These are phyloP conservation scores for Vidua chalybeata DNA, from an alignment of 2,113 vertebrate genomes.

Conservation along the genomic window DNA sequence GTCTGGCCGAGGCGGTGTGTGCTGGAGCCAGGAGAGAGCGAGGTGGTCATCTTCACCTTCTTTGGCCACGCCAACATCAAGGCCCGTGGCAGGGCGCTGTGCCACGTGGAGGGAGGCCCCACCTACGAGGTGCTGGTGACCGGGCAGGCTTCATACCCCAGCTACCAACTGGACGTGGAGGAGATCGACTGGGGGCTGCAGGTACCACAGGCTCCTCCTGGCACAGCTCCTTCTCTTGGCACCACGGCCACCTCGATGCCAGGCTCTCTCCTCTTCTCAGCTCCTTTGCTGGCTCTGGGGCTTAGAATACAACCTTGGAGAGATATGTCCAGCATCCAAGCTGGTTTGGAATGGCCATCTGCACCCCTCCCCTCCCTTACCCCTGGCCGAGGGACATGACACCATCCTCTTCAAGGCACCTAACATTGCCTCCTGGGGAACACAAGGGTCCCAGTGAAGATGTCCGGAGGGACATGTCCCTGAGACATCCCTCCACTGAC, in stretches of 20 bases:
- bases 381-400: neutral
- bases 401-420: neutral
- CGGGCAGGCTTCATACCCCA: too few species aligned
- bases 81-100: too few species aligned
- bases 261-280: neutral
- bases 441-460: neutral
- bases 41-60: too few species aligned
- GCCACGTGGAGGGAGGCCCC: too few species aligned
- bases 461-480: neutral
- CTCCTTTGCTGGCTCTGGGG: neutral
- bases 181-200: too few species aligned
- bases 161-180: too few species aligned
- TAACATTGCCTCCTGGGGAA: neutral
- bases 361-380: neutral
- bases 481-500: neutral
- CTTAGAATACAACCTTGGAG: too few species aligned
- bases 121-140: too few species aligned
- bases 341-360: neutral
- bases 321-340: neutral
- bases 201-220: too few species aligned
- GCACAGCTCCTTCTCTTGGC: neutral
- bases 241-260: neutral
- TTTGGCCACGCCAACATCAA: too few species aligned
- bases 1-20: constrained; percentile 76
- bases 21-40: constrained; percentile 77